A percentile compares a stretch with the other conserved stretches of the same genome.
phyloP scores from a whole-genome alignment of 2,113 vertebrate species.

The Ophthalmolycus amberensis region DNA sequence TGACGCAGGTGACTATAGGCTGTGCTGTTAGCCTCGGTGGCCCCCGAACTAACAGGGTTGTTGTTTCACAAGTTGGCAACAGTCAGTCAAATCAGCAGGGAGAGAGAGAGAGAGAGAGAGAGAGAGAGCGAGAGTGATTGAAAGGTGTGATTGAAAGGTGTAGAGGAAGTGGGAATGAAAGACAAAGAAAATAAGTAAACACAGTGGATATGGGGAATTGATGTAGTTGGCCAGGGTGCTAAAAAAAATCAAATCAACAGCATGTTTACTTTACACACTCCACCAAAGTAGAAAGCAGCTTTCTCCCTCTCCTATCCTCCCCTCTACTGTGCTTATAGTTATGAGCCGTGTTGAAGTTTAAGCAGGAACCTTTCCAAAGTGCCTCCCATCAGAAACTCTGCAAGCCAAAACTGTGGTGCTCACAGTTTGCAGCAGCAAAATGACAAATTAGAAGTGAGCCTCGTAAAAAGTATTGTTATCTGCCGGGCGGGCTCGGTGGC shows the following conservation, averaged over 20 bases:
- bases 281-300: conserved; percentile 53
- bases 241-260: conserved; percentile 78
- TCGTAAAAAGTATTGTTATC: conserved; percentile 49
- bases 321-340: conserved; percentile 47
- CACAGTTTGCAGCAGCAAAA: conserved; percentile 17
- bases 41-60: conserved; percentile 57
- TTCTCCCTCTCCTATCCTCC: conserved; percentile 21
- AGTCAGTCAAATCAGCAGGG: conserved; percentile 67
- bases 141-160: not conserved
- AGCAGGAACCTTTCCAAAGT: conserved; percentile 35
- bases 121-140: not conserved
- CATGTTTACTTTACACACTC: conserved; percentile 49
- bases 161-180: conserved; percentile 53
- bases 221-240: conserved; percentile 64
- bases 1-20: conserved; percentile 61
- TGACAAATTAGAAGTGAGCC: conserved; percentile 22
- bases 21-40: conserved; percentile 59
- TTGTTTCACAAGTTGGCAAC: conserved; percentile 69
- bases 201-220: conserved; percentile 70
- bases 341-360: conserved; percentile 53
- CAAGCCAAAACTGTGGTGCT: conserved; percentile 12
- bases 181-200: conserved; percentile 68
- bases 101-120: conserved; percentile 20
- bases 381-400: conserved; percentile 33
- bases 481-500: not conserved